These are phyloP conservation scores for Eupithecia inturbata DNA, from an alignment of 2,888 invertebrate species.

Conservation along the genomic window DNA sequence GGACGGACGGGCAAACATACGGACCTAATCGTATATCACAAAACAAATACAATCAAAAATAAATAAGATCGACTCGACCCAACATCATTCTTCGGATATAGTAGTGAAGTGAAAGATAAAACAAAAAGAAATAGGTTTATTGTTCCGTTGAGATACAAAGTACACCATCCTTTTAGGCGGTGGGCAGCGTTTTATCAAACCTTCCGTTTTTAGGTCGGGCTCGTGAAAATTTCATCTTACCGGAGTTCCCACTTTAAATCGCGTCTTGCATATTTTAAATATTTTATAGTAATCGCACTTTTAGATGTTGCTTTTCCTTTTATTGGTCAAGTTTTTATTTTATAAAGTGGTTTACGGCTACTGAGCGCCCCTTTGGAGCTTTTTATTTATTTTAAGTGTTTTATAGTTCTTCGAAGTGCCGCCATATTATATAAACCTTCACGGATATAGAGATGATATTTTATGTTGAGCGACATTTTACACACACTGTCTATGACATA, in stretches of 20 bases:
- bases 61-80: constrained; percentile 44
- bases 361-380: background rate
- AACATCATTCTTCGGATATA: constrained; percentile 46
- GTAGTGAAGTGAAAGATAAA: constrained; percentile 61
- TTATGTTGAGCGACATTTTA: background rate
- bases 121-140: constrained; percentile 69
- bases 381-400: constrained; percentile 7
- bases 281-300: constrained; percentile 54
- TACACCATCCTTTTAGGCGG: constrained; percentile 64
- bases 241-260: constrained; percentile 56
- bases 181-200: constrained; percentile 66
- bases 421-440: no score
- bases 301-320: constrained; percentile 50
- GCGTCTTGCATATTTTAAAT: constrained; percentile 54
- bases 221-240: constrained; percentile 64
- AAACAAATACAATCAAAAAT: constrained; percentile 47
- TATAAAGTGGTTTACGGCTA: constrained; percentile 25
- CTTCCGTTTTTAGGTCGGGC: constrained; percentile 49
- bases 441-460: background rate
- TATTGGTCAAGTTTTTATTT: constrained; percentile 39
- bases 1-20: constrained; percentile 36
- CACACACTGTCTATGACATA: no score
- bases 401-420: background rate
- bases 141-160: constrained; percentile 64
- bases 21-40: constrained; percentile 44